Evolutionary conservation across 2,888 invertebrate genomes (phyloP).

Genomic region (Macrophya alboannulata): DNA sequence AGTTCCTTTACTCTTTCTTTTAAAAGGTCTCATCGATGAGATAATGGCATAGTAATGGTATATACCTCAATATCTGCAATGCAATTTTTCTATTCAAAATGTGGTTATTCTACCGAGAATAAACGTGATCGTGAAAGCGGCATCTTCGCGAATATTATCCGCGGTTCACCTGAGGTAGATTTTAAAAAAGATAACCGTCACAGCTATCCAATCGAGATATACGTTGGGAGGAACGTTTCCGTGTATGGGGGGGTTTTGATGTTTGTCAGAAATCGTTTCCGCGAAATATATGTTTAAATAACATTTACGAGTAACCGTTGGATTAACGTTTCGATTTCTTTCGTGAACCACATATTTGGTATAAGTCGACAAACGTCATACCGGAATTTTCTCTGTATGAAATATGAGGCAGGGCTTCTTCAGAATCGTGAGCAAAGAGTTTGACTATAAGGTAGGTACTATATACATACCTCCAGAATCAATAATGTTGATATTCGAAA

Average conservation of each 20-base stretch:
- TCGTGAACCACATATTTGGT: neutral
- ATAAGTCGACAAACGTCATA: neutral
- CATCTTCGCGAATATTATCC: constrained; percentile 7
- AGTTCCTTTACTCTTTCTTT: neutral
- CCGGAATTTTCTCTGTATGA: neutral
- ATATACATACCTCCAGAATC: constrained; percentile 44
- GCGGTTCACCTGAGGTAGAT: neutral
- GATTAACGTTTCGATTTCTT: neutral
- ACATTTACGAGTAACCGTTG: neutral
- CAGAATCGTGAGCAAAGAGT: constrained; percentile 28
- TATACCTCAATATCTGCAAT: neutral
- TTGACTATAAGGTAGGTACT: neutral
- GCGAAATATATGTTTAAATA: neutral
- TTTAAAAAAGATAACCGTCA: neutral
- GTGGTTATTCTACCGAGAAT: neutral
- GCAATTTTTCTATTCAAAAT: neutral
- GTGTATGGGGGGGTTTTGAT: neutral
- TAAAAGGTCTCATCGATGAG: neutral
- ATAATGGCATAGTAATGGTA: neutral
- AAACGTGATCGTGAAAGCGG: neutral
- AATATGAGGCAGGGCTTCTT: neutral
- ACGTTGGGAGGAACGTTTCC: neutral
- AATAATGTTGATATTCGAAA: constrained; percentile 60
- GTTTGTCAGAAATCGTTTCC: neutral
- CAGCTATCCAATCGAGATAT: neutral